These are phyloP conservation scores for Tetramorium bicarinatum DNA, from an alignment of 2,888 invertebrate species.

Conservation along the genomic window DNA sequence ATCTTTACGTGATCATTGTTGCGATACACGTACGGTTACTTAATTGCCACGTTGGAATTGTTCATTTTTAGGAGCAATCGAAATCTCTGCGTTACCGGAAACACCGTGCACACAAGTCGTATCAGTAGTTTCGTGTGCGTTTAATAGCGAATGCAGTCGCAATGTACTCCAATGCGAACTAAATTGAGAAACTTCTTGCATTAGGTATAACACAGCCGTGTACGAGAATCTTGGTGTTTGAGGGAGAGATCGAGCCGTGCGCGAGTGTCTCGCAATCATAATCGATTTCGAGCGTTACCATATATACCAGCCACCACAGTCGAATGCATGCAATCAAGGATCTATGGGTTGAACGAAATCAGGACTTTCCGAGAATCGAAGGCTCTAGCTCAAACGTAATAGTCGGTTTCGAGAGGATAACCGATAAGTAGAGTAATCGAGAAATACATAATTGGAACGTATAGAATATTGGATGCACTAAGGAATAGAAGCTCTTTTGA, in stretches of 20 bases:
- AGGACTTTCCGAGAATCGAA: constrained; percentile 3
- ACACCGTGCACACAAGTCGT: constrained; percentile 21
- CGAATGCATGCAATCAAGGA: constrained; percentile 39
- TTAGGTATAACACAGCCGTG: constrained; percentile 51
- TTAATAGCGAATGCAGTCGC: constrained; percentile 56
- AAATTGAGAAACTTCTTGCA: constrained; percentile 67
- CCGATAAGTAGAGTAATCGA: neutral
- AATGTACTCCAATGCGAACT: constrained; percentile 49
- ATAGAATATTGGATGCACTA: neutral
- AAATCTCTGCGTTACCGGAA: constrained; percentile 5
- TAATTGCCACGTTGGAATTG: constrained; percentile 31
- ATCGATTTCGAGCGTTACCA: constrained; percentile 42
- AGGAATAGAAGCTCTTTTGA: neutral
- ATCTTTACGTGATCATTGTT: neutral
- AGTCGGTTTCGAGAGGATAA: neutral
- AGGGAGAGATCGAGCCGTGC: constrained; percentile 33
- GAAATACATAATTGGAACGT: neutral
- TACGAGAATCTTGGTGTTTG: constrained; percentile 63
- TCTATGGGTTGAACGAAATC: constrained; percentile 27
- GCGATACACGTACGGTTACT: neutral
- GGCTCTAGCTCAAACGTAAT: neutral
- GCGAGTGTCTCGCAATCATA: constrained; percentile 48
- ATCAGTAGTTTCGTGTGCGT: constrained; percentile 34
- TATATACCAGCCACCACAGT: constrained; percentile 10
- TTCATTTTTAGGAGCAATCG: constrained; percentile 23